Evolutionary conservation across 1,140 invertebrate genomes (phyloP), one percentile per base, ranked within the genome.

Genomic region (Cyclargus thomasi): DNA sequence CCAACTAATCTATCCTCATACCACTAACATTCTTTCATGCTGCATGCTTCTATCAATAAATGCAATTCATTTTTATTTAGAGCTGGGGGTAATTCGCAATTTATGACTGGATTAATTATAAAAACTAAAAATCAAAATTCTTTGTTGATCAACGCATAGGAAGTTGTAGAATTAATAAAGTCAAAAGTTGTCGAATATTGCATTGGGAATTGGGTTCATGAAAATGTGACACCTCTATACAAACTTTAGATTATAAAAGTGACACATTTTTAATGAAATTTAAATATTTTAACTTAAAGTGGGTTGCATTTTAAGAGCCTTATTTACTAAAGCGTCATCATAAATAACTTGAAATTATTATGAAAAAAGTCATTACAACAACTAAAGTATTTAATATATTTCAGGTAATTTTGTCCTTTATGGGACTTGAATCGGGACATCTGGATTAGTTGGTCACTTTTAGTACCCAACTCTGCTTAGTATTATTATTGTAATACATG

Each of bases 401-500:
- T 47, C 39, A 47, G 39, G 39, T 47, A 47, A 47, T 11, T 29
- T 29, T 16, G 39, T 47, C 39, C 39, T 47, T 16, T 47, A 47
- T 16, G 14, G 39, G 11, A 47, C 39, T 14, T 47, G 0, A 47
- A 47, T 47, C 39, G 39, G 39, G 39, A 3, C 39, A 47, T 47
- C 39, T 47, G 39, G 39, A 47, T 47, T 47, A 47, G 14, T 47
- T 8, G 14, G 8, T 47, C 14, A 47, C 11, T 47, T 47, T 1
- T 47, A 11, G 14, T 14, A 14, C 10, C 8, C 10, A 16, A 47
- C 39, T 47, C 39, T 47, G 8, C 39, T 11, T 47, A 47, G 39
- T 47, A 47, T 47, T 47, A 47, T 47, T 47, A 47, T 47, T 47
- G 39, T 47, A 47, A 47, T 47, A 47, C 39, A 14, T 53, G 47